Evolutionary conservation across 1,140 invertebrate genomes (phyloP).

Genomic region (Vanessa atalanta): DNA sequence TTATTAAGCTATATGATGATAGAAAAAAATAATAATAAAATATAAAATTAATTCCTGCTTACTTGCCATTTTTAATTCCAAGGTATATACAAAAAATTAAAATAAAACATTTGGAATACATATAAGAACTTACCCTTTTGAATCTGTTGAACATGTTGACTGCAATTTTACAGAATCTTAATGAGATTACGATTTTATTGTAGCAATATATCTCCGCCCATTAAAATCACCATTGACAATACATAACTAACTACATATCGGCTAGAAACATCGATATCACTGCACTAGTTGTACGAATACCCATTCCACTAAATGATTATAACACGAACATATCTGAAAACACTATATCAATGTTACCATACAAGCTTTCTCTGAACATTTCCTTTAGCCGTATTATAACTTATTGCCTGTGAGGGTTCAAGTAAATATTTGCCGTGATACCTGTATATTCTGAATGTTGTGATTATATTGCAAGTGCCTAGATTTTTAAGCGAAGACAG

Average conservation of each 20-base stretch:
- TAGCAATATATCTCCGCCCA: conserved; percentile 9
- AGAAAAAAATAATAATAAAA: too few relatives aligned
- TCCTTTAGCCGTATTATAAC: conserved; percentile 49
- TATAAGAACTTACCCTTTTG: neutral
- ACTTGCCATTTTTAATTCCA: too few relatives aligned
- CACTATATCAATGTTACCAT: neutral
- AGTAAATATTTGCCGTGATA: conserved; percentile 60
- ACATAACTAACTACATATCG: conserved; percentile 14
- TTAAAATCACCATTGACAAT: neutral
- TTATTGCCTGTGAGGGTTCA: conserved; percentile 43
- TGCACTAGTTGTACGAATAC: conserved; percentile 10
- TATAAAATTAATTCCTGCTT: too few relatives aligned
- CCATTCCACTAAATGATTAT: conserved; percentile 32
- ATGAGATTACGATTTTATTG: neutral
- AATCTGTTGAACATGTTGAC: neutral
- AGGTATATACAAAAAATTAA: too few relatives aligned
- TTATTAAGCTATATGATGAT: too few relatives aligned
- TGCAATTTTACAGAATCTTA: neutral
- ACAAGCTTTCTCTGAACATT: conserved; percentile 14
- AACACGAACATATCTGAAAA: conserved; percentile 39
- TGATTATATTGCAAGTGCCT: conserved; percentile 3
- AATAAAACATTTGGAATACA: too few relatives aligned
- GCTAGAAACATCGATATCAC: conserved; percentile 21
- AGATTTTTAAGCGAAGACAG: neutral
- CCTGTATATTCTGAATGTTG: neutral